Evolutionary conservation across 92 coral and sea anemone genomes (phyloP).

Genomic region (Meandrina meandrites): DNA sequence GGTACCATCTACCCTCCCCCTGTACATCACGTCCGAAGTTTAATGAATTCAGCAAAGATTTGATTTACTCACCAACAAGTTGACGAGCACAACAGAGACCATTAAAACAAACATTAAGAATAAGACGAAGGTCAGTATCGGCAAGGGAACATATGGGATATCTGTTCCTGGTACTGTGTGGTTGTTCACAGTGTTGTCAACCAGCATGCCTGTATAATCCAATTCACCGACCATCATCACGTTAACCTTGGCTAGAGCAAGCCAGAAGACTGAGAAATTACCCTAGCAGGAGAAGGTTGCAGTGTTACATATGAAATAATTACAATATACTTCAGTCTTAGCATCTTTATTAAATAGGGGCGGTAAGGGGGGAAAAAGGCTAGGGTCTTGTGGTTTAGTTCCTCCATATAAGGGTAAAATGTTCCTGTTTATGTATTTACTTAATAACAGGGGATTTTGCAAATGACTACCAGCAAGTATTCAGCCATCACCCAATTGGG

Average conservation of each 20-base stretch:
- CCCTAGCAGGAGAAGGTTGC: conserved; percentile 47
- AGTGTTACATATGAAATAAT: neutral
- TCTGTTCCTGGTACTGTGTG: conserved; percentile 46
- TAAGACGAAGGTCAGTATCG: conserved; percentile 46
- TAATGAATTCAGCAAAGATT: no score
- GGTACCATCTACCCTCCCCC: no score
- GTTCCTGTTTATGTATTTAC: no score
- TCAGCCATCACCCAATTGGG: no score
- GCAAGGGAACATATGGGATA: conserved; percentile 77
- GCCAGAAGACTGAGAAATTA: conserved; percentile 52
- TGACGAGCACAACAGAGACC: conserved; percentile 79
- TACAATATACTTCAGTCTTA: no score
- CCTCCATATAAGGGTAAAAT: no score
- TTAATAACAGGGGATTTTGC: no score
- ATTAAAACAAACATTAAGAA: conserved; percentile 64
- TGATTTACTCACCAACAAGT: conserved; percentile 80
- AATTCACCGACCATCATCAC: conserved; percentile 89
- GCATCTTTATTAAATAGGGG: no score
- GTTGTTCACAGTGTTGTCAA: conserved; percentile 62
- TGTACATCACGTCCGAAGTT: no score
- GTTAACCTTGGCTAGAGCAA: conserved; percentile 69
- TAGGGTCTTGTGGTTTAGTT: no score
- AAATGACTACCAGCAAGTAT: no score
- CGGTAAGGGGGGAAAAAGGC: no score
- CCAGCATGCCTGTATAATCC: conserved; percentile 66